Evolutionary conservation across 2,797 vertebrate genomes (phyloP), one percentile per base, ranked within the genome.

Genomic region (Sebastes flavidus): DNA sequence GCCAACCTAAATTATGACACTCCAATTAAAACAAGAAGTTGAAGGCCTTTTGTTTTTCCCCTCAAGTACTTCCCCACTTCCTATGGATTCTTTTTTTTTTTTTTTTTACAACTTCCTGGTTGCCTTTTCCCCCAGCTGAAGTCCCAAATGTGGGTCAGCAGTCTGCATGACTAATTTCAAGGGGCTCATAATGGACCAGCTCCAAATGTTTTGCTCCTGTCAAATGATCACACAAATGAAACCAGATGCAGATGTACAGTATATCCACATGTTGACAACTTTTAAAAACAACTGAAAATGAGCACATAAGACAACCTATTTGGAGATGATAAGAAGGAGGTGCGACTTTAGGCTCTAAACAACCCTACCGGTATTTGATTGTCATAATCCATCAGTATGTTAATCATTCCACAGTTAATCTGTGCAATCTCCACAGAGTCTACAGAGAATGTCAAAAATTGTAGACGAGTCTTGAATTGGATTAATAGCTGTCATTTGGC

Each of bases 71-170:
- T 92, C 90, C 88, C 63, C 56, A 90, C 82, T 92, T 93, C 87
- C 89, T 81, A 52, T 83, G 25, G 42, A 29, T 49, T n/a, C 20
- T n/a, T 38, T 55, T 62, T 65, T 52, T 65, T 9, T 74, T 54
- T 67, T 74, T 65, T 85, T 88, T 75, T 34, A 87, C 73, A 80
- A 90, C 88, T 89, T 93, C 89, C 91, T 85, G 71, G 67, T 92
- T 91, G 72, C 77, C 46, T 83, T 90, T 77, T 75, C 38, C 77
- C 66, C 65, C 67, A 78, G 74, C 77, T 78, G 61, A 87, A 87
- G 80, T 90, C 84, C 86, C 77, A 87, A 94, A 91, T 92, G 90
- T 93, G 90, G 92, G 91, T 93, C 94, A 92, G 77, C 68, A 81
- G 87, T 30, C 80, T 86, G 87, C 76, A 91, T 91, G 91, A 88